A percentile compares a stretch with the other conserved stretches of the same genome.
phyloP scores from a whole-genome alignment of 1,140 invertebrate genomes.

The Formica selysi region DNA sequence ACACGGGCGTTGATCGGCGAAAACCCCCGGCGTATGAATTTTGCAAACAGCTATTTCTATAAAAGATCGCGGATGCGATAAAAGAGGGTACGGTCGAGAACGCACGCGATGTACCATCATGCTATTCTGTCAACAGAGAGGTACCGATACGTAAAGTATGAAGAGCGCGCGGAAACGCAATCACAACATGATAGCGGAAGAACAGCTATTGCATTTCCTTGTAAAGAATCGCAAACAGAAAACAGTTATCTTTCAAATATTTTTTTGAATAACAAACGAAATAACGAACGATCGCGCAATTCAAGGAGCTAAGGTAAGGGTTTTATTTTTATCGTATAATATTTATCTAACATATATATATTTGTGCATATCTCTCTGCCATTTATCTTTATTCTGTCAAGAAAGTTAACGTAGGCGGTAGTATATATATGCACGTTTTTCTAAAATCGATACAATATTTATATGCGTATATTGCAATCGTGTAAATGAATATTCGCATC shows the following conservation, averaged over 20 bases:
- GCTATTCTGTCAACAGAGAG: slow-evolving; percentile 32
- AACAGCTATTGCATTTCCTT: background rate
- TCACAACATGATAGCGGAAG: slow-evolving; percentile 1
- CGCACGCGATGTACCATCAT: slow-evolving; percentile 3
- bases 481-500: slow-evolving; percentile 34
- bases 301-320: background rate
- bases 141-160: slow-evolving; percentile 19
- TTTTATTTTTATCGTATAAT: background rate
- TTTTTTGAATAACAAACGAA: background rate
- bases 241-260: background rate
- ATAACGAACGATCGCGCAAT: background rate
- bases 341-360: background rate
- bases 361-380: background rate
- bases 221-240: background rate
- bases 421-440: background rate
- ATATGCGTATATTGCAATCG: background rate
- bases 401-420: background rate
- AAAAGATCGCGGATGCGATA: slow-evolving; percentile 40
- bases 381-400: background rate
- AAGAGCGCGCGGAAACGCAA: slow-evolving; percentile 22
- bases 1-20: slow-evolving; percentile 5
- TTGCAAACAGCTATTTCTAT: slow-evolving; percentile 40
- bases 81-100: slow-evolving; percentile 24
- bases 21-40: slow-evolving; percentile 52
- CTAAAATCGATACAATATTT: background rate